These are phyloP conservation scores for Colletes latitarsis DNA, from an alignment of 1,140 invertebrate genomes.

Conservation along the genomic window DNA sequence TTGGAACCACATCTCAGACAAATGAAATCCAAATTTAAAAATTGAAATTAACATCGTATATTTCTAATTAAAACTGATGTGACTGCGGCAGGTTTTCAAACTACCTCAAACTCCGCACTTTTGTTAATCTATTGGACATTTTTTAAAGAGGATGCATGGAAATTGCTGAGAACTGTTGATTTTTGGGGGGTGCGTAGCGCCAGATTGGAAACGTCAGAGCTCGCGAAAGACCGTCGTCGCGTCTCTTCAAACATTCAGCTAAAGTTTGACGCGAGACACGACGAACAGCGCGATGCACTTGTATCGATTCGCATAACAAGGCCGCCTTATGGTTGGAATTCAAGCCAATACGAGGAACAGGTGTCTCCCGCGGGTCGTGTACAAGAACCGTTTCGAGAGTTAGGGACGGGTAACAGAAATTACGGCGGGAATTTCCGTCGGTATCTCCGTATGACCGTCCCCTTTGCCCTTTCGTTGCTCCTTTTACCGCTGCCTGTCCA, in stretches of 20 bases:
- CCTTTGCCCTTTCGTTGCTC: slow-evolving; percentile 43
- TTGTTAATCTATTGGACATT: too few species aligned
- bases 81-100: too few species aligned
- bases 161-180: too few species aligned
- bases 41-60: too few species aligned
- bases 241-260: not conserved
- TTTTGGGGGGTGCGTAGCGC: too few species aligned
- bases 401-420: slow-evolving; percentile 64
- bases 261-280: not conserved
- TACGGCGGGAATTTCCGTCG: slow-evolving; percentile 59
- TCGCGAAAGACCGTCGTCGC: too few species aligned
- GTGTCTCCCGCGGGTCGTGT: slow-evolving; percentile 60
- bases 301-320: slow-evolving; percentile 56
- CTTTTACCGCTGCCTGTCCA: slow-evolving; percentile 57
- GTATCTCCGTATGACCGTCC: slow-evolving; percentile 15
- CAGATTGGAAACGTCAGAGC: too few species aligned
- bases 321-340: slow-evolving; percentile 54
- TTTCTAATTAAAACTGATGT: too few species aligned
- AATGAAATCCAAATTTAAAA: too few species aligned
- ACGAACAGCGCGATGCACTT: slow-evolving; percentile 25
- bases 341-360: slow-evolving; percentile 61
- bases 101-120: too few species aligned
- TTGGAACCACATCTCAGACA: too few species aligned
- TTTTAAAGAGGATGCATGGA: too few species aligned
- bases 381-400: slow-evolving; percentile 59